Base-by-base conservation (phyloP, 2,113 vertebrate genomes). In the Micronycteris hirsuta region DNA sequence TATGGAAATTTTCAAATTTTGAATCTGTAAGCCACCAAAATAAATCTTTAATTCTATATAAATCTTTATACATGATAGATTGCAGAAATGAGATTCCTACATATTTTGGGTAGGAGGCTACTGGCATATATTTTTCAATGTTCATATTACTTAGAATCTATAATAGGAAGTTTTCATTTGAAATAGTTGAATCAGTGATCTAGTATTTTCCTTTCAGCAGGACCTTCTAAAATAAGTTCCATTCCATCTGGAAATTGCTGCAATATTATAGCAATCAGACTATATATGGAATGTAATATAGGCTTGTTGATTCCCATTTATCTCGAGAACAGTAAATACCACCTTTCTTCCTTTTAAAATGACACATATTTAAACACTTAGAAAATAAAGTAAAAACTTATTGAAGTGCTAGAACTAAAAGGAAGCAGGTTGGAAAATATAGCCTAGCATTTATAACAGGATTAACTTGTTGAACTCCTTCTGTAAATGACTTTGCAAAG, bases 401-500 rank as follows among this genome's bases (percentile, higher is more conserved):
- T 10, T 83, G 56, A 97, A 80, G 52, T 77, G 56, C 78, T 96
- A 95, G 84, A 92, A 70, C 93, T 93, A 97, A 96, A 97, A 92
- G 90, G 93, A 97, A 97, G 56, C 90, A 97, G 65, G 87, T 97
- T 96, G 87, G 96, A 91, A 96, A 95, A 93, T 93, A 88, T 97
- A 98, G 97, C 88, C 96, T 96, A 98, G 94, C 95, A 91, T 92
- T 97, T 98, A 96, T 96, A 93, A 93, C 89, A 83, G 88, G 95
- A 96, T 94, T 93, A 95, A 96, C 54, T 97, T 97, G 95, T 65
- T 90, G 80, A 94, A 94, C 92, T 98, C 97, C 95, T 98, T 97
- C 95, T 98, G 98, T 98, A 97, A 98, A 97, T 96, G 96, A 84
- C 88, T 84, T 96, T 96, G 81, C 88, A 96, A 95, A 94, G 93